Evolutionary conservation across 2,113 vertebrate species (phyloP), one percentile per base, ranked within the genome.

Genomic region (Apteryx owenii): DNA sequence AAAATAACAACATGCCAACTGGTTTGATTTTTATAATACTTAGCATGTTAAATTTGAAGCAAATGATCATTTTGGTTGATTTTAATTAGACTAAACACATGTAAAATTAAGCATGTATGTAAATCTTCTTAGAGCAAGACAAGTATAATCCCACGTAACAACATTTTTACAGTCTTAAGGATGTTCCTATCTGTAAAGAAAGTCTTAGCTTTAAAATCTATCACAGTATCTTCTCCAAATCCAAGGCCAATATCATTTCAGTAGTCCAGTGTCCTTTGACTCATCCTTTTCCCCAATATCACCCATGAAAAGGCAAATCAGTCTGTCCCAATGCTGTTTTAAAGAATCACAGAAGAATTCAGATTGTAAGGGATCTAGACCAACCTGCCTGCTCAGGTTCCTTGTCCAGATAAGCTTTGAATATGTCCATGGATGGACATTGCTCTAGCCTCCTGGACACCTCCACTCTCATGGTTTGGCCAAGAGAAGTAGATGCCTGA

Each of bases 401-500:
- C 56, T 60, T 60, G 56, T 60, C 56, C 18, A 20, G 56, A 60
- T 60, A 33, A 60, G 56, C 17, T 33, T 60, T 60, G 56, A 60
- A 60, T 33, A 19, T 33, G 29, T 33, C 29, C 18, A 60, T 17
- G 29, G 29, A 60, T 60, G 29, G 56, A 33, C 56, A 60, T 60
- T 60, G 56, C 56, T 60, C 56, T 31, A 33, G 16, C 56, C 31
- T 60, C 16, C 31, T 60, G 17, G 17, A 20, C 9, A 33, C 19
- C 18, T 33, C 29, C 29, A 10, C 56, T 60, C 8, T 18, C 56
- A 33, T 21, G 26, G 26, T 15, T 91, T 50, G 79, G 46, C 16
- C 46, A 25, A 1, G 1, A 68, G 9, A 18, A 11, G 25, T 36
- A 75, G 20, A 36, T 13, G 1, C 0, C 14, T n/a, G 51, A 54